Evolutionary conservation across 2,888 invertebrate species (phyloP).

Genomic region (Lepidocyrtoides sp.): DNA sequence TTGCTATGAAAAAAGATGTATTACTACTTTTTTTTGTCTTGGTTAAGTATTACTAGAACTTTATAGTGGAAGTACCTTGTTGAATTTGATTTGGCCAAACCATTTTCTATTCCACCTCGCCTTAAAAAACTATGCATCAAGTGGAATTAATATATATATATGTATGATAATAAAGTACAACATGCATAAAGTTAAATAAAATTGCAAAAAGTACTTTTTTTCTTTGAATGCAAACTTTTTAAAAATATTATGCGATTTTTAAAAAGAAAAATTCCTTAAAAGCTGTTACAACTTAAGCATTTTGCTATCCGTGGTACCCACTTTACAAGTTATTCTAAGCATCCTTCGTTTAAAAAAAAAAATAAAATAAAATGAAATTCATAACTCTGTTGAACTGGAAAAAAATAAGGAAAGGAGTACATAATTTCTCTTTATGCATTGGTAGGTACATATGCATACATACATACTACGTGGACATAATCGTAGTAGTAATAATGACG

Average conservation of each 20-base stretch:
- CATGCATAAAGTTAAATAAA: background rate
- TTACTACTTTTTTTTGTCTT: background rate
- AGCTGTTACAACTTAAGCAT: background rate
- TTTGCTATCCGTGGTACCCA: too few relatives aligned
- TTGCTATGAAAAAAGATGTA: background rate
- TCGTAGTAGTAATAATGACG: conserved; percentile 43
- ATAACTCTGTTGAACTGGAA: conserved; percentile 1
- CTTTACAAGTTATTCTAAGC: background rate
- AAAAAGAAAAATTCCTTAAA: background rate
- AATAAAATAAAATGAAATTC: too few relatives aligned
- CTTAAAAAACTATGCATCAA: background rate
- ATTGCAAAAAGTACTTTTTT: background rate
- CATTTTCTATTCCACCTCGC: conserved; percentile 5
- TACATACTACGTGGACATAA: conserved; percentile 11
- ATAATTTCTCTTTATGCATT: background rate
- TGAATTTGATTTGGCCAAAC: conserved; percentile 34
- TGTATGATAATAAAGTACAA: too few relatives aligned
- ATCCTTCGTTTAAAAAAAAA: conserved; percentile 29
- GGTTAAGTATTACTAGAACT: background rate
- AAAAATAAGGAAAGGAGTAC: background rate
- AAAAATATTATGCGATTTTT: too few relatives aligned
- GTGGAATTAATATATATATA: background rate
- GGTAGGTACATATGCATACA: conserved; percentile 19
- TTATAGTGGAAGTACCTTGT: background rate
- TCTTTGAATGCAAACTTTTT: background rate